Evolutionary conservation across 2,113 vertebrate species (phyloP).

Genomic region (Girardinichthys multiradiatus): DNA sequence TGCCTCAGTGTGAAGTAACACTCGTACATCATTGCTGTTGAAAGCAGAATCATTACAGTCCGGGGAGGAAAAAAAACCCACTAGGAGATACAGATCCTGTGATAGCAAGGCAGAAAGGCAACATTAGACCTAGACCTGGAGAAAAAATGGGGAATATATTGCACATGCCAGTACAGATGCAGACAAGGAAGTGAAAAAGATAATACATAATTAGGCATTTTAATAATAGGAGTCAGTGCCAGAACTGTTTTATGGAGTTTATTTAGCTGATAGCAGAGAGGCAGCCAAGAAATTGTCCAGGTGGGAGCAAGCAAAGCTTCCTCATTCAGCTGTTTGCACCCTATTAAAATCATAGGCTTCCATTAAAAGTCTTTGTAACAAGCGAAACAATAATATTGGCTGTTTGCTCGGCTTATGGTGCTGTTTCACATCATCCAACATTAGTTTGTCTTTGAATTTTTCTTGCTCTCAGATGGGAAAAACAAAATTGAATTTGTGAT

Average conservation of each 20-base stretch:
- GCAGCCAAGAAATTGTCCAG: constrained; percentile 44
- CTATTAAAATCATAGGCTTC: constrained; percentile 23
- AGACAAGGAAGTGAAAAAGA: background rate
- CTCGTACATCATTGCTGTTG: constrained; percentile 24
- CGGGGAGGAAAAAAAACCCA: constrained; percentile 49
- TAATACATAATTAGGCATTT: constrained; percentile 9
- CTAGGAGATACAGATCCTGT: background rate
- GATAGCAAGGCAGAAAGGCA: constrained; percentile 14
- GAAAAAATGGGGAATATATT: constrained; percentile 19
- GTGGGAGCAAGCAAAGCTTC: constrained; percentile 41
- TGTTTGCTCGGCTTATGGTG: background rate
- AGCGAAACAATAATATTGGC: constrained; percentile 19
- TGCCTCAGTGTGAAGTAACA: constrained; percentile 40
- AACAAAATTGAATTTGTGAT: too few relatives aligned
- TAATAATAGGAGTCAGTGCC: constrained; percentile 29
- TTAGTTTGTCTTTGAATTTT: background rate
- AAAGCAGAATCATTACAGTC: constrained; percentile 65
- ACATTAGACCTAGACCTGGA: constrained; percentile 14
- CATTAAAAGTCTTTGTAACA: background rate
- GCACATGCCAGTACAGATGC: background rate
- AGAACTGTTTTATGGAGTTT: constrained; percentile 46
- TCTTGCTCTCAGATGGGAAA: background rate
- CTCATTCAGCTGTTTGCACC: constrained; percentile 39
- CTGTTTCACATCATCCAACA: background rate
- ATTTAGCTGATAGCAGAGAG: constrained; percentile 35